Base-by-base conservation (phyloP, 2,797 vertebrate genomes). In the Mormyrops boulengeri region DNA sequence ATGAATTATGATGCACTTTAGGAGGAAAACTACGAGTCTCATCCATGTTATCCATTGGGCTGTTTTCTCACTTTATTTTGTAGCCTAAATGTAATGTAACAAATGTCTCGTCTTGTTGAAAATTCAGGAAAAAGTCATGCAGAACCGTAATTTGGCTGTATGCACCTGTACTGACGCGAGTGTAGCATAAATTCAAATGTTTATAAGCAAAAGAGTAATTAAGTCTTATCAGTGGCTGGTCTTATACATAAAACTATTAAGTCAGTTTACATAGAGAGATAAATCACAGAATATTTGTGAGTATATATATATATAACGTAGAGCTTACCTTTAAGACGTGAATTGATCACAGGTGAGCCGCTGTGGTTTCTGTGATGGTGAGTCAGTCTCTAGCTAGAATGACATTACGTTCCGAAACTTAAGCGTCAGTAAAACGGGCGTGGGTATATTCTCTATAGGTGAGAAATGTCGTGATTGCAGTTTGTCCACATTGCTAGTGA, bases 401-500 rank as follows among this genome's bases (percentile, higher is more conserved):
- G 7, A 62, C 88, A 88, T 87, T 91, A 91, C 92, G 91, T 94
- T 93, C 90, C 85, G 87, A 62, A 91, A 89, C 73, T 91, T 77
- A 80, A 88, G 90, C 73, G 90, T 91, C 82, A 57, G 69, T 66
- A 55, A 92, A 8, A 89, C 80, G 89, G 11, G 90, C 80, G 89
- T 95, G 93, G 95, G 95, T 80, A 95, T 94, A 94, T 91, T 90
- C 91, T 89, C 90, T 88, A 88, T 55, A 60, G 88, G 86, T 88
- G 69, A 95, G 94, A 95, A 95, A 96, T 96, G 96, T 95, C 91
- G 95, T 91, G 94, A 94, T 95, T 93, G 95, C 95, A 94, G 96
- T 96, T 96, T 95, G 94, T 95, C 95, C 94, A 93, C 96, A 96
- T 97, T 95, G 92, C 92, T 88, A 93, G 94, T 92, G 93, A 12